phyloP scores from a whole-genome alignment of 2,888 invertebrate genomes.

The Drosophila neotestacea region DNA sequence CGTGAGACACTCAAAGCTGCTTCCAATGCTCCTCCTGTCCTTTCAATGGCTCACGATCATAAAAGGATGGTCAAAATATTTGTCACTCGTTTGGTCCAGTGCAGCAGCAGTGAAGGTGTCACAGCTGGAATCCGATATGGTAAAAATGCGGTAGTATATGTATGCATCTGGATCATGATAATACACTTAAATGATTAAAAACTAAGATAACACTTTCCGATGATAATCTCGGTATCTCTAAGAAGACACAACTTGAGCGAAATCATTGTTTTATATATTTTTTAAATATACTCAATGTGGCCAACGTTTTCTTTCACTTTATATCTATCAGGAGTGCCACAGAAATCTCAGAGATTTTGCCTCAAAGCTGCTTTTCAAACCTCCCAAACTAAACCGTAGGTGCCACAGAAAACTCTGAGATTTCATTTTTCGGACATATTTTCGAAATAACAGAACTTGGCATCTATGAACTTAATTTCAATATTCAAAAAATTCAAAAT shows the following conservation, averaged over 20 bases:
- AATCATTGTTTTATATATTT: conserved; percentile 5
- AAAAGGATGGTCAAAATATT: conserved; percentile 78
- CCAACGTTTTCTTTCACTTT: background rate
- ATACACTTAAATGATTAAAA: conserved; percentile 44
- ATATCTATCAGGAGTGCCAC: too few relatives aligned
- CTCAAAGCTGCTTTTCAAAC: too few relatives aligned
- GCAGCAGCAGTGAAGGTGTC: conserved; percentile 49
- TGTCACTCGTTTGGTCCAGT: conserved; percentile 51
- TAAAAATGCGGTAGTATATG: conserved; percentile 53
- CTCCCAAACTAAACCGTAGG: too few relatives aligned
- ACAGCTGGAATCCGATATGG: conserved; percentile 63
- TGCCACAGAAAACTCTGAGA: too few relatives aligned
- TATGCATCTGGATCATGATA: conserved; percentile 57
- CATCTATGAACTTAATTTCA: too few relatives aligned
- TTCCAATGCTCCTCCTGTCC: conserved; percentile 38
- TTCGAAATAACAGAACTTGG: too few relatives aligned
- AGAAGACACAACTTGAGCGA: background rate
- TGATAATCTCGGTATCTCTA: conserved; percentile 5
- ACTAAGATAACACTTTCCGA: conserved; percentile 32
- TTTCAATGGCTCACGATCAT: conserved; percentile 73
- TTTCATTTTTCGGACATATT: too few relatives aligned
- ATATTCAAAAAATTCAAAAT: too few relatives aligned
- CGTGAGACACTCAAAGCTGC: conserved; percentile 64
- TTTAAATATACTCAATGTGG: background rate
- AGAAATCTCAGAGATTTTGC: too few relatives aligned